Conservation (phyloP, 1,140 invertebrate genomes). For the Potamilus streckersoni region DNA sequence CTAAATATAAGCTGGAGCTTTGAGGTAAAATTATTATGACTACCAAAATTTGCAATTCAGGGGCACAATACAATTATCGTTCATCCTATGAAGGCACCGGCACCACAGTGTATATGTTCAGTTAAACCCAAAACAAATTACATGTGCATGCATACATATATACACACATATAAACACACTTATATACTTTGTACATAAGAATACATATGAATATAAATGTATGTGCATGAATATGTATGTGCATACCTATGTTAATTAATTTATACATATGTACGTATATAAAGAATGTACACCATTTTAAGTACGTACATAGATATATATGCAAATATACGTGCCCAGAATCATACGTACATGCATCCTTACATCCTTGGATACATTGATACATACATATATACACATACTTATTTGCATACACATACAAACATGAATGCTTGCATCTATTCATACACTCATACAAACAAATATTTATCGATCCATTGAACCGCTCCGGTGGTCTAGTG, state of each 20-base stretch:
- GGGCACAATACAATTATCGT: too few species aligned
- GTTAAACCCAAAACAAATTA: background rate
- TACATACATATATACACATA: background rate
- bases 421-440: too few species aligned
- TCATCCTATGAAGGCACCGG: too few species aligned
- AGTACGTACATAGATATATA: slow-evolving; percentile 1
- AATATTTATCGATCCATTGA: too few species aligned
- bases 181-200: slow-evolving; percentile 2
- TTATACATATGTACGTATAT: slow-evolving; percentile 1
- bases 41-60: too few species aligned
- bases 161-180: background rate
- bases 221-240: background rate
- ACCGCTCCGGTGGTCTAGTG: too few species aligned
- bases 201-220: slow-evolving; percentile 12
- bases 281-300: background rate
- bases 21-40: too few species aligned
- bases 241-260: slow-evolving; percentile 4
- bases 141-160: slow-evolving; percentile 13
- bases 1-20: too few species aligned
- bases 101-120: background rate
- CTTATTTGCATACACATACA: too few species aligned
- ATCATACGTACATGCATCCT: background rate
- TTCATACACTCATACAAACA: too few species aligned
- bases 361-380: background rate
- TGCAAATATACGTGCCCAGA: slow-evolving; percentile 1